Conservation (phyloP, 1,140 invertebrate genomes). For the Melitaea cinxia region DNA sequence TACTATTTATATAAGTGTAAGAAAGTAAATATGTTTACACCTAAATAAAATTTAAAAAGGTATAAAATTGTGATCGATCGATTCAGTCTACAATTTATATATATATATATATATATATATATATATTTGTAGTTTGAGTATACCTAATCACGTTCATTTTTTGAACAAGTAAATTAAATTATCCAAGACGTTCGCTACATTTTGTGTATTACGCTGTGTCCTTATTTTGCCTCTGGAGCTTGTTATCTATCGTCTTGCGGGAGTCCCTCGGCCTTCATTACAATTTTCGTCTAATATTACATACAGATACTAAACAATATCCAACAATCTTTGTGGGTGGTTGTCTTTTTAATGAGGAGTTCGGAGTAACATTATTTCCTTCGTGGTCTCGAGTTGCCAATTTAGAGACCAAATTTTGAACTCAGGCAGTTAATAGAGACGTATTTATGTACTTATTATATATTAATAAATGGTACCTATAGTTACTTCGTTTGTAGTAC, state of each 20-base stretch:
- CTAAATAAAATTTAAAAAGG: too few species aligned
- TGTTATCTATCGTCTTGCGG: constrained; percentile 72
- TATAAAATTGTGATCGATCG: too few species aligned
- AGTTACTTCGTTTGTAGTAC: too few species aligned
- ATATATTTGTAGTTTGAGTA: neutral
- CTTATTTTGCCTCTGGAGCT: constrained; percentile 46
- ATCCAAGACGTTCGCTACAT: constrained; percentile 13
- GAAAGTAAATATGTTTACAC: too few species aligned
- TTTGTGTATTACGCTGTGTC: constrained; percentile 20
- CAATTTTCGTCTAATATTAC: constrained; percentile 78
- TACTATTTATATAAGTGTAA: too few species aligned
- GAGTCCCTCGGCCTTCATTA: constrained; percentile 71
- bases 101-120: neutral
- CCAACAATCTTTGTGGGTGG: constrained; percentile 50
- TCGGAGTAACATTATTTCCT: constrained; percentile 39
- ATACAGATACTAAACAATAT: constrained; percentile 66
- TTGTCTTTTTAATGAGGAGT: constrained; percentile 59
- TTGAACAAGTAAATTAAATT: neutral
- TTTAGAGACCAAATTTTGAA: constrained; percentile 30
- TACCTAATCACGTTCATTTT: neutral
- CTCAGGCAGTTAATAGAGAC: neutral
- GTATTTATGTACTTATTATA: neutral
- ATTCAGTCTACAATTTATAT: too few species aligned
- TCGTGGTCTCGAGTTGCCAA: constrained; percentile 44
- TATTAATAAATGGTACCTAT: too few species aligned